Base-by-base conservation (phyloP, 2,797 vertebrate species). In the Acropternis orthonyx region DNA sequence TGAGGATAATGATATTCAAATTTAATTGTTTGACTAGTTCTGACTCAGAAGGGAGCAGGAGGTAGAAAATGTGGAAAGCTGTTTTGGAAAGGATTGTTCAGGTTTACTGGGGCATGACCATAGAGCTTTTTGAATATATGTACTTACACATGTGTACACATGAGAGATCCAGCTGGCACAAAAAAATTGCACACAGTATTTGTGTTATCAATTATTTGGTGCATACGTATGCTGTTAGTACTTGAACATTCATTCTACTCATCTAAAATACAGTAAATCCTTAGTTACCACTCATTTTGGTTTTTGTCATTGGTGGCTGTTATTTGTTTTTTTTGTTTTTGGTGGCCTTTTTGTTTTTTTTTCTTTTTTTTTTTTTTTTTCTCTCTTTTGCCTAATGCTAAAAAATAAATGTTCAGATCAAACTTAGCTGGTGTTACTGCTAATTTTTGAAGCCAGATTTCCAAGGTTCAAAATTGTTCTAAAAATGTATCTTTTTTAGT, bases 401-500 rank as follows among this genome's bases (percentile, higher is more conserved):
- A 84, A 75, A 85, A 76, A 21, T 0, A 87, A 71, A 51, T 4
- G 8, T 41, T 49, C 14, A 26, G 2, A 9, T 54, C 34, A 66
- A 58, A 49, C 22, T 48, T 86, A 54, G 30, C 10, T 43, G 28
- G 56, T 66, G 2, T 22, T 21, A 49, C 4, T 43, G 10, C 2
- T 55, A 27, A 39, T 32, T 52, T 89, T 72, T 77, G 4, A 74
- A 93, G 11, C 1, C 30, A 69, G 14, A 26, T 85, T 76, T 79
- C 32, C 24, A 49, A 39, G 17, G 5, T 68, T 78, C 21, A 62
- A n/a, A 62, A 51, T 59, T 80, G 21, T 95, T 91, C 20, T 17
- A 71, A 28, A 12, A 71, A 12, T 1, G 2, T 54, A 32, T 10
- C 0, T 1, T 24, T 24, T 78, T 36, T 26, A 34, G 2, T 37